Base-by-base conservation (phyloP, 2,797 vertebrate genomes). In the Sus cebifrons region DNA sequence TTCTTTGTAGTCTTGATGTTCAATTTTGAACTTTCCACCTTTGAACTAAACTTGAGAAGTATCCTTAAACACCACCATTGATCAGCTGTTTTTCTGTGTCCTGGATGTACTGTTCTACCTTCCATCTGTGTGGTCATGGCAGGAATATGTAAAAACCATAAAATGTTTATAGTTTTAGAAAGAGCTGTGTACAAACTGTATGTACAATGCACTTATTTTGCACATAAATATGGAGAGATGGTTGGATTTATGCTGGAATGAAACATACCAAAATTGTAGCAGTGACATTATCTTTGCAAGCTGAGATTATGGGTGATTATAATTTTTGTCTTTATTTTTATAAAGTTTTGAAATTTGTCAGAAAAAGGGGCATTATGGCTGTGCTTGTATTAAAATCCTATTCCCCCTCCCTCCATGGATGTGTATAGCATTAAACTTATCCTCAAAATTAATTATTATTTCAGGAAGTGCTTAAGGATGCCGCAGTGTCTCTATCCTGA, bases 161-260 rank as follows among this genome's bases (percentile, higher is more conserved):
- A 73, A 62, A 83, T 87, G 17, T 17, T 54, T 71, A 54, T 23
- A 71, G 5, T 87, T 90, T 27, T 56, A 73, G 89, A 95, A 91
- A 68, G 2, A 67, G 14, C 58, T 58, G 17, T 15, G 36, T 18
- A 10, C 17, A 58, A 29, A 64, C 23, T 70, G 0, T n/a, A 56
- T 64, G 56, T n/a, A 11, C 5, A 62, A 60, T 68, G 6, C 4
- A 23, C 21, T 84, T 60, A 44, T 71, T 62, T 74, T 87, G 78
- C 83, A 65, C 44, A 17, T 73, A 20, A 29, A 89, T 75, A 67
- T 64, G 11, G 73, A 17, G 13, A 64, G 49, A 49, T 67, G 16
- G 52, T 32, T 64, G 64, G 9, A 4, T 58, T 77, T 89, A n/a
- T 78, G 44, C 64, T 91, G 32, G 29, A 86, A 64, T 62, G 32